phyloP scores from a whole-genome alignment of 2,888 invertebrate species.

The Heliconius hortense region DNA sequence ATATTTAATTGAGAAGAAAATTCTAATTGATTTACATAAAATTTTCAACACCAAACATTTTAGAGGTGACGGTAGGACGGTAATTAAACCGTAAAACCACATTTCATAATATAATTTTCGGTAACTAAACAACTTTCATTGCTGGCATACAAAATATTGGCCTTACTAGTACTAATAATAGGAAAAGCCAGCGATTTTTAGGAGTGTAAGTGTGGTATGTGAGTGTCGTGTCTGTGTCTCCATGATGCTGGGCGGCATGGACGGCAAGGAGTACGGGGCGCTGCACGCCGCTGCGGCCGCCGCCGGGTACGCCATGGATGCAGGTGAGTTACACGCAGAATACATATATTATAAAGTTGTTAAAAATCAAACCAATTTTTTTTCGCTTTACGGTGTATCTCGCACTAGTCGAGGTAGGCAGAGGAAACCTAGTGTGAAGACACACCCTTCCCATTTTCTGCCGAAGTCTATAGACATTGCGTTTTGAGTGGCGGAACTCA shows the following conservation, averaged over 20 bases:
- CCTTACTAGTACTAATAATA: neutral
- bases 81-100: neutral
- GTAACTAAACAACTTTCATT: neutral
- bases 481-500: too few relatives aligned
- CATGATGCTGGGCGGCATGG: conserved; percentile 77
- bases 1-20: neutral
- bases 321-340: neutral
- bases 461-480: too few relatives aligned
- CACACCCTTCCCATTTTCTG: too few relatives aligned
- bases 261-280: conserved; percentile 79
- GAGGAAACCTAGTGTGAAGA: too few relatives aligned
- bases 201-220: conserved; percentile 36
- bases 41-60: neutral
- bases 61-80: neutral
- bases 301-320: conserved; percentile 72
- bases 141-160: neutral
- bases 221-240: conserved; percentile 35
- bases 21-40: too few relatives aligned
- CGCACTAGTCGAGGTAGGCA: too few relatives aligned
- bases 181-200: neutral
- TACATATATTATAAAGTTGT: neutral
- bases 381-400: too few relatives aligned
- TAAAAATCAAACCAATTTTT: too few relatives aligned
- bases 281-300: conserved; percentile 75
- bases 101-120: neutral